These are phyloP conservation scores for Pagrus major DNA, from an alignment of 2,113 vertebrate genomes.

Conservation along the genomic window DNA sequence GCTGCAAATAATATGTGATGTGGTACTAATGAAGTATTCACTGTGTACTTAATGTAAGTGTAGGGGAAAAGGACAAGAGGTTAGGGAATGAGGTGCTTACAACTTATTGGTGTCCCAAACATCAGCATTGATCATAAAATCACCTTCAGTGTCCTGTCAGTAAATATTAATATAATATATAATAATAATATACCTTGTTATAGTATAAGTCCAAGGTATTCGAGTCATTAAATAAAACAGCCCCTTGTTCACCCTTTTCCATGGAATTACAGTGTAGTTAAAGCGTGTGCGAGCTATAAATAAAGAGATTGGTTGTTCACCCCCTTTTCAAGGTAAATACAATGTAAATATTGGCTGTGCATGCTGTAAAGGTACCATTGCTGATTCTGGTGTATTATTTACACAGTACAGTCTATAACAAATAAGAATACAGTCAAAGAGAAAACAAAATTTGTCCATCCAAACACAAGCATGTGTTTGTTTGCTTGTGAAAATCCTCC, in stretches of 20 bases:
- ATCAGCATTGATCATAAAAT: not conserved
- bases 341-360: no score
- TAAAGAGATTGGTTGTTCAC: no score
- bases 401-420: not conserved
- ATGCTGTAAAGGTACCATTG: no score
- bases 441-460: no score
- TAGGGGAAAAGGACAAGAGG: not conserved
- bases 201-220: not conserved
- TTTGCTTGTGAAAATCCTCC: no score
- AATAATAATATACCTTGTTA: not conserved
- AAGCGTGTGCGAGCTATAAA: not conserved
- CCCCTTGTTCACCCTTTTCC: not conserved
- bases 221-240: not conserved
- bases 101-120: not conserved
- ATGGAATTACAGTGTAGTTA: no score
- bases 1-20: not conserved
- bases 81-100: not conserved
- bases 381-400: no score
- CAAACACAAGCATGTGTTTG: no score
- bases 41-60: not conserved
- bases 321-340: no score
- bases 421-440: not conserved
- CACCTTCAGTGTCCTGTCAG: not conserved
- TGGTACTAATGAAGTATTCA: no score
- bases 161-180: no score